phyloP scores from a whole-genome alignment of 2,888 invertebrate species.

The Callimorpha dominula region DNA sequence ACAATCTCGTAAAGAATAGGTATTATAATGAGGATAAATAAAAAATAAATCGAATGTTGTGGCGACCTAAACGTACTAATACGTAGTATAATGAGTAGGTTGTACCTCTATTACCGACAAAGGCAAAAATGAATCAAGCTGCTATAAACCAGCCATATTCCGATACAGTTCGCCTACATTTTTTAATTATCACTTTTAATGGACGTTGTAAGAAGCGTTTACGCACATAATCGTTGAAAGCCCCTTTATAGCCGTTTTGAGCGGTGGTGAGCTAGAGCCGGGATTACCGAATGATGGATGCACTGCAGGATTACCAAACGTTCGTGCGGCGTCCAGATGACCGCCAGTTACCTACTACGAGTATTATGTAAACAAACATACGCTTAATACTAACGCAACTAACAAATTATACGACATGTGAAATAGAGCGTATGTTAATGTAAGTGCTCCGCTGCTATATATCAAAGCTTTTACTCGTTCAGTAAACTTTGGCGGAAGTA shows the following conservation, averaged over 20 bases:
- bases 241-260: constrained; percentile 73
- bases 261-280: constrained; percentile 69
- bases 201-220: constrained; percentile 67
- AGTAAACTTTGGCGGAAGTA: constrained; percentile 16
- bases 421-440: constrained; percentile 45
- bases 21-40: no score
- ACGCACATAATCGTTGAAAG: constrained; percentile 74
- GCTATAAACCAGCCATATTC: not conserved
- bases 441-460: constrained; percentile 25
- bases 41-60: no score
- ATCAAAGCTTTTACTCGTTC: constrained; percentile 28
- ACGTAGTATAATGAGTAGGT: no score
- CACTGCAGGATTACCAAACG: constrained; percentile 71
- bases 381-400: constrained; percentile 41
- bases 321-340: constrained; percentile 58
- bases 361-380: constrained; percentile 47
- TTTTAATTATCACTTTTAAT: constrained; percentile 63
- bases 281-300: constrained; percentile 77
- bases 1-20: no score
- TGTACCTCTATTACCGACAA: not conserved
- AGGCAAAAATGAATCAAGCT: not conserved
- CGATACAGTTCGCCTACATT: constrained; percentile 25
- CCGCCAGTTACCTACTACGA: constrained; percentile 44
- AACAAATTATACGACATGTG: constrained; percentile 47
- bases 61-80: no score